These are phyloP conservation scores for Nysson spinosus DNA, from an alignment of 2,888 invertebrate species.

Conservation along the genomic window DNA sequence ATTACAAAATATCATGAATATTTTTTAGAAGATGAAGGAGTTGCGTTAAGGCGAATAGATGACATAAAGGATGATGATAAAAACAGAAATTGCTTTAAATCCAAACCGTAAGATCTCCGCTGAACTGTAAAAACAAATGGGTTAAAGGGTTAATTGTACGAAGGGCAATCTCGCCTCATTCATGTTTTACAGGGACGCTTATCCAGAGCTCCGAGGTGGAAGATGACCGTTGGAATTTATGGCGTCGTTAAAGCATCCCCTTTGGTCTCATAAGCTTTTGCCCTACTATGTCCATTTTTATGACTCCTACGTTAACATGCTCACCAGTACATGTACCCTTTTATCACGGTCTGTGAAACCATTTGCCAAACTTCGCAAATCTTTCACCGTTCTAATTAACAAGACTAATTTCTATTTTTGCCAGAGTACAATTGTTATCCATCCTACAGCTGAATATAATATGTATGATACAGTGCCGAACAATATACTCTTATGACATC, in stretches of 20 bases:
- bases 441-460: no score
- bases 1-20: no score
- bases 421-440: not conserved
- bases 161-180: constrained; percentile 51
- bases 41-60: not conserved
- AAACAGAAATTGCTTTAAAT: not conserved
- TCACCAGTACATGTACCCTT: constrained; percentile 46
- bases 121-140: constrained; percentile 23
- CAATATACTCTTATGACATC: no score
- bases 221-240: constrained; percentile 75
- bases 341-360: constrained; percentile 46
- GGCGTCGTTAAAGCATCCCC: constrained; percentile 70
- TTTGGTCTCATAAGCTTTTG: constrained; percentile 63
- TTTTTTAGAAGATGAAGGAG: no score
- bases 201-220: constrained; percentile 67
- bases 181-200: constrained; percentile 64
- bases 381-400: constrained; percentile 24
- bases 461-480: no score
- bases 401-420: constrained; percentile 15
- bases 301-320: constrained; percentile 68
- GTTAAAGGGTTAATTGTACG: constrained; percentile 63
- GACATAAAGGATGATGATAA: not conserved
- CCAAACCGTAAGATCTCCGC: not conserved
- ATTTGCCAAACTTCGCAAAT: constrained; percentile 50
- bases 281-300: constrained; percentile 63